Evolutionary conservation across 2,797 vertebrate species (phyloP).

Genomic region (Yasuhikotakia modesta): DNA sequence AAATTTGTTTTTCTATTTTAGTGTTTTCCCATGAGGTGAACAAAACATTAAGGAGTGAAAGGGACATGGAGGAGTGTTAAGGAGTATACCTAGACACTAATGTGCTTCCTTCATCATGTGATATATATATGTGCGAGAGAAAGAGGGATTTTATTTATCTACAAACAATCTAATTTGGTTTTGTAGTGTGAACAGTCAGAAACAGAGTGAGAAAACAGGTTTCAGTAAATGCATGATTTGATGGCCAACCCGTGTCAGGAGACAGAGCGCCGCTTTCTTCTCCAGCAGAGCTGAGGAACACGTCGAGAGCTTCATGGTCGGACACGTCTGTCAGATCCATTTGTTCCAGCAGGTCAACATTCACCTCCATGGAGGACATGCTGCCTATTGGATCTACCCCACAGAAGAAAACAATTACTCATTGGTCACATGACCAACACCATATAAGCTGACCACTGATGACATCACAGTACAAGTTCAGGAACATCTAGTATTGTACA

Average conservation of each 20-base stretch:
- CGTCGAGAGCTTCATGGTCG: slow-evolving; percentile 96
- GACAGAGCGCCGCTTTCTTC: slow-evolving; percentile 80
- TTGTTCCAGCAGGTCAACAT: slow-evolving; percentile 87
- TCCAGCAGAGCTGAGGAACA: slow-evolving; percentile 88
- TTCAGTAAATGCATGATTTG: neutral
- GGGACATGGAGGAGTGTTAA: too few relatives aligned
- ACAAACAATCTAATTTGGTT: neutral
- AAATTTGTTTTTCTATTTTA: neutral
- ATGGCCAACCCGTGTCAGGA: slow-evolving; percentile 66
- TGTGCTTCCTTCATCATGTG: too few relatives aligned
- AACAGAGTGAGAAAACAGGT: neutral
- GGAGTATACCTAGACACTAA: too few relatives aligned
- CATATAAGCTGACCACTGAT: neutral
- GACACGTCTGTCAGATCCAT: slow-evolving; percentile 89
- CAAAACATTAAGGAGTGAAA: neutral
- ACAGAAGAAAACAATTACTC: neutral
- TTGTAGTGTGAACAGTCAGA: neutral
- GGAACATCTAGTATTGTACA: neutral
- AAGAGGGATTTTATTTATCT: too few relatives aligned
- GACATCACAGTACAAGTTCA: neutral
- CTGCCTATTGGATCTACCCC: slow-evolving; percentile 60
- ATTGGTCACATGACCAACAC: neutral
- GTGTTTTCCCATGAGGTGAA: neutral
- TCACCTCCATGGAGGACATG: slow-evolving; percentile 85
- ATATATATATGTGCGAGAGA: too few relatives aligned